Percentiles rank a stretch among this genome's conserved stretches.
Evolutionary conservation across 2,113 vertebrate genomes (phyloP).

Genomic region (Carettochelys insculpta): DNA sequence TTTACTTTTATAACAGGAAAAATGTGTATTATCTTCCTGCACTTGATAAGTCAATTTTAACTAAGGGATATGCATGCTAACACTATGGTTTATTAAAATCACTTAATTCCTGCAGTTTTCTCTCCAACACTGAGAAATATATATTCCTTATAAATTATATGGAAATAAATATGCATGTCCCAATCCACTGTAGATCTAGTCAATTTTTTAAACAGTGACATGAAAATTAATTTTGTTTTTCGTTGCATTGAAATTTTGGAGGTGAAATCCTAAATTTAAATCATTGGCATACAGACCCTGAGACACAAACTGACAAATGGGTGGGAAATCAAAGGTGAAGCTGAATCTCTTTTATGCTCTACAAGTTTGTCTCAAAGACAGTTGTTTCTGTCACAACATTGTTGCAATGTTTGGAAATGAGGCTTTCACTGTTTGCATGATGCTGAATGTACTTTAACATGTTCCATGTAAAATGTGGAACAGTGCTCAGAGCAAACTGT

Average conservation of each 20-base stretch:
- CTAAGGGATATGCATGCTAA: neutral
- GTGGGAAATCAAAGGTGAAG: neutral
- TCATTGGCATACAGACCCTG: neutral
- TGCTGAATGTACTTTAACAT: neutral
- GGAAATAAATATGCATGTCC: neutral
- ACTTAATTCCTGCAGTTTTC: neutral
- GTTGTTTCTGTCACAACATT: conserved; percentile 18
- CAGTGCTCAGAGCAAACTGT: rapidly evolving
- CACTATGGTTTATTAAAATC: neutral
- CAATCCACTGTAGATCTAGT: neutral
- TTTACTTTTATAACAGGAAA: conserved; percentile 60
- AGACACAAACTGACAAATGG: neutral
- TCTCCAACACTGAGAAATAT: neutral
- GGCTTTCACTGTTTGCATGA: conserved; percentile 21
- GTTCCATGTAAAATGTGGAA: neutral
- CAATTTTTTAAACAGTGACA: neutral
- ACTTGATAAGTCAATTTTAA: conserved; percentile 42
- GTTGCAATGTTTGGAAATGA: neutral
- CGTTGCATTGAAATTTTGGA: neutral
- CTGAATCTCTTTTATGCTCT: conserved; percentile 2
- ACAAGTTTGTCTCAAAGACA: neutral
- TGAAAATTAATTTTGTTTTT: neutral
- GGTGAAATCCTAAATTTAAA: neutral
- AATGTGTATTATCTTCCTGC: conserved; percentile 39
- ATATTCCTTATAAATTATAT: too few relatives aligned